A percentile compares a stretch with the other conserved stretches of the same genome.
phyloP scores from a whole-genome alignment of 2,797 vertebrate species.

The Gobio occitaniae region DNA sequence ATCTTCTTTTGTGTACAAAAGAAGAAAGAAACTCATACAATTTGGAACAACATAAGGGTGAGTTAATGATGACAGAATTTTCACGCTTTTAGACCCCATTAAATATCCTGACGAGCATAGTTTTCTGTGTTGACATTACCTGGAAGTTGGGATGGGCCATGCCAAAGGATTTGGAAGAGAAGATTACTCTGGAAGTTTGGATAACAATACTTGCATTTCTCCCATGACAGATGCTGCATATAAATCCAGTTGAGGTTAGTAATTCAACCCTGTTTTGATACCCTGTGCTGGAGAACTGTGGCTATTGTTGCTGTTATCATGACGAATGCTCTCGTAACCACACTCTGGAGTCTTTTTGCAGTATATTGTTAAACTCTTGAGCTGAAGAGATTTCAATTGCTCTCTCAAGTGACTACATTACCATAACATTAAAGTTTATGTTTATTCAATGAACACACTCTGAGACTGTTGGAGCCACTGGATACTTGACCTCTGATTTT shows the following conservation, averaged over 20 bases:
- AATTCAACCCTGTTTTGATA: not conserved
- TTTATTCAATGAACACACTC: slow-evolving; percentile 49
- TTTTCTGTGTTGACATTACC: not conserved
- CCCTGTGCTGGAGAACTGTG: slow-evolving; percentile 1
- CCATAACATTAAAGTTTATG: slow-evolving; percentile 52
- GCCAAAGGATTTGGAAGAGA: not conserved
- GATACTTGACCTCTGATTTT: slow-evolving; percentile 43
- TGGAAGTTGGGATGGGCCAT: not conserved
- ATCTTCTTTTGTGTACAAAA: too few species aligned
- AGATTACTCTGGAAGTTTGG: slow-evolving; percentile 18
- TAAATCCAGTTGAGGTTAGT: slow-evolving; percentile 24
- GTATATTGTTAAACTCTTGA: slow-evolving; percentile 40
- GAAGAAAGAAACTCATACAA: too few species aligned
- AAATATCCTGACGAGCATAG: not conserved
- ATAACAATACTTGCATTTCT: slow-evolving; percentile 5
- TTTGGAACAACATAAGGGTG: too few species aligned
- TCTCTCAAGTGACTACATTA: slow-evolving; percentile 48
- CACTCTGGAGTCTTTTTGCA: slow-evolving; percentile 33
- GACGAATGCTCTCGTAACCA: not conserved
- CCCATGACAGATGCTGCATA: not conserved
- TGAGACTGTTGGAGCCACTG: slow-evolving; percentile 30
- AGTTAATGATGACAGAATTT: too few species aligned
- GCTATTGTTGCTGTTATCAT: slow-evolving; percentile 20
- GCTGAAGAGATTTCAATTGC: slow-evolving; percentile 33
- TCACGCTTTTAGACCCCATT: not conserved